A percentile compares a stretch with the other conserved stretches of the same genome.
These are phyloP conservation scores for Vollenhovia emeryi DNA, from an alignment of 1,140 invertebrate genomes.

Conservation along the genomic window DNA sequence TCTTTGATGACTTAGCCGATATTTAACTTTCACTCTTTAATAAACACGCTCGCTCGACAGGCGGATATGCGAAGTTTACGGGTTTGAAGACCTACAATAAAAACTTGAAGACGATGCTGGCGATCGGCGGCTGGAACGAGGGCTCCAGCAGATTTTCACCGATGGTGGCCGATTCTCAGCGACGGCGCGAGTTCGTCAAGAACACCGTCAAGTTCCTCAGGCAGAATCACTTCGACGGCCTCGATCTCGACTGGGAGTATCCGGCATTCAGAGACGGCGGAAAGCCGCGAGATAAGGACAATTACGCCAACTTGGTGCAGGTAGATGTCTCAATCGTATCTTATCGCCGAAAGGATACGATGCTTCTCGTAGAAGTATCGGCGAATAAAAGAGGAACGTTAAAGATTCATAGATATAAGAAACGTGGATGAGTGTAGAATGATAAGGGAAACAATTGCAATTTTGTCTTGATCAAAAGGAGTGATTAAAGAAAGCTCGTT, in stretches of 20 bases:
- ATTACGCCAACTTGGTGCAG: slow-evolving; percentile 95
- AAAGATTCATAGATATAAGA: not conserved
- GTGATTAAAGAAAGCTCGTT: not conserved
- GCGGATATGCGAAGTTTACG: slow-evolving; percentile 97
- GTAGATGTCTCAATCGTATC: slow-evolving; percentile 83
- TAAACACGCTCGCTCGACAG: slow-evolving; percentile 83
- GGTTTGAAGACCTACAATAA: slow-evolving; percentile 97
- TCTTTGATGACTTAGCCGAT: slow-evolving; percentile 21
- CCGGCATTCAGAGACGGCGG: slow-evolving; percentile 95
- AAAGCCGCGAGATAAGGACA: slow-evolving; percentile 94
- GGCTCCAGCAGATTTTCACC: slow-evolving; percentile 95
- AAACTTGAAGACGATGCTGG: slow-evolving; percentile 95
- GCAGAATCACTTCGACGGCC: slow-evolving; percentile 97
- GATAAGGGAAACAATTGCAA: not conserved
- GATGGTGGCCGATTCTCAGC: slow-evolving; percentile 91
- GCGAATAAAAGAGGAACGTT: not conserved
- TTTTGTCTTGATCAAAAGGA: not conserved
- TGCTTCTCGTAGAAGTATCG: not conserved
- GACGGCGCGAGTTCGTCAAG: slow-evolving; percentile 93
- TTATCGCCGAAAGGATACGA: slow-evolving; percentile 22
- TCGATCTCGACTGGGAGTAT: slow-evolving; percentile 99
- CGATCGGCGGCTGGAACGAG: slow-evolving; percentile 98
- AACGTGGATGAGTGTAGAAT: not conserved
- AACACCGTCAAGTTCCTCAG: slow-evolving; percentile 95
- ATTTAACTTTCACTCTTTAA: slow-evolving; percentile 49